phyloP scores from a whole-genome alignment of 2,888 invertebrate genomes.

The Dermolepida albohirtum region DNA sequence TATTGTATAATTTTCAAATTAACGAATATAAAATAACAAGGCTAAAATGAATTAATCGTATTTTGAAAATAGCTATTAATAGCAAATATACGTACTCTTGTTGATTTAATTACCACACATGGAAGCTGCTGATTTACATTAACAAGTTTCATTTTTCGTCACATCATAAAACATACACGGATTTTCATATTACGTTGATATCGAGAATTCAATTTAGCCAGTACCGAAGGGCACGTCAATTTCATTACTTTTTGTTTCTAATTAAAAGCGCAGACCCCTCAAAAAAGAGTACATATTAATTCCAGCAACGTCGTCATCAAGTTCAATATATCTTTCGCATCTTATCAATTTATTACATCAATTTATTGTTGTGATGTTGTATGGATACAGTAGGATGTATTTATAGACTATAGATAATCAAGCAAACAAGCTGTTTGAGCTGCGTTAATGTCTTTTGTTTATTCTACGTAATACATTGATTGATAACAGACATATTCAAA shows the following conservation, averaged over 20 bases:
- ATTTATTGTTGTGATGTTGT: slow-evolving; percentile 16
- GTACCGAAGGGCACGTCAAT: too few relatives aligned
- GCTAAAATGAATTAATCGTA: slow-evolving; percentile 4
- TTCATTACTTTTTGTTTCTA: too few relatives aligned
- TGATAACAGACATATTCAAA: slow-evolving; percentile 9
- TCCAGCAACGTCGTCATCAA: neutral
- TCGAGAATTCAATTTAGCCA: too few relatives aligned
- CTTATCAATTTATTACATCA: slow-evolving; percentile 5
- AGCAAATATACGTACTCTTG: neutral
- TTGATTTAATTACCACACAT: too few relatives aligned
- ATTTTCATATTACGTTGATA: too few relatives aligned
- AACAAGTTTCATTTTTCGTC: too few relatives aligned
- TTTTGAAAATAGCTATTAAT: neutral
- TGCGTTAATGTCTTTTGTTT: slow-evolving; percentile 13
- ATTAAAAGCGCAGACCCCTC: too few relatives aligned
- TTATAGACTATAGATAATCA: slow-evolving; percentile 18
- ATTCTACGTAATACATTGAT: slow-evolving; percentile 16
- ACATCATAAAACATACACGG: too few relatives aligned
- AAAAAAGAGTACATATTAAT: too few relatives aligned
- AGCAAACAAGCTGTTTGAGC: slow-evolving; percentile 29
- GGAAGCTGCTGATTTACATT: too few relatives aligned
- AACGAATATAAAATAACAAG: slow-evolving; percentile 16
- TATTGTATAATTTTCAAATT: slow-evolving; percentile 29
- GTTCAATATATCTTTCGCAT: slow-evolving; percentile 8
- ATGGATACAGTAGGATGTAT: neutral